Evolutionary conservation across 2,797 vertebrate species (phyloP).

Genomic region (Mus spretus): DNA sequence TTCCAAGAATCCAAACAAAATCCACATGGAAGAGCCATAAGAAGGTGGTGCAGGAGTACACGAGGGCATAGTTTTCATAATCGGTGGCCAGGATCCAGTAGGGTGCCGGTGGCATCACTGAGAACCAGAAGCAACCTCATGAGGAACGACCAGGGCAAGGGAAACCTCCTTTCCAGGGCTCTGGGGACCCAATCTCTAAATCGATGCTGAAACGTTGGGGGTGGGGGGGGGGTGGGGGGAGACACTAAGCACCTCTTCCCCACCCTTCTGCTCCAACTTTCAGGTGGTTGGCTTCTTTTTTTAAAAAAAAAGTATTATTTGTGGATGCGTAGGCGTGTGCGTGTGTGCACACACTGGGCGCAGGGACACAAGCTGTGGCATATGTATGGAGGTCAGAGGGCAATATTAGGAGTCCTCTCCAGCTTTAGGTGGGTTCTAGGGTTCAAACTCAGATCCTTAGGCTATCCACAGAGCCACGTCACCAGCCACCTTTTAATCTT

Average conservation of each 20-base stretch:
- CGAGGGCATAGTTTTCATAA: conserved; percentile 92
- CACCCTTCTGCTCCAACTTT: neutral
- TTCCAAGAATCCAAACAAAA: conserved; percentile 94
- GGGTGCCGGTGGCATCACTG: conserved; percentile 93
- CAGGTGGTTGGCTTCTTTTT: neutral
- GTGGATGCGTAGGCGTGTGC: rapidly evolving
- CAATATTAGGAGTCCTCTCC: neutral
- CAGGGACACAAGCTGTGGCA: neutral
- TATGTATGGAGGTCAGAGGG: neutral
- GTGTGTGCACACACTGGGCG: too few species aligned
- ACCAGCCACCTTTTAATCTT: neutral
- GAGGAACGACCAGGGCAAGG: conserved; percentile 21
- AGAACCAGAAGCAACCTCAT: conserved; percentile 9
- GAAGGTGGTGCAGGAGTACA: conserved; percentile 95
- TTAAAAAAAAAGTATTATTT: too few species aligned
- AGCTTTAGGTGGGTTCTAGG: neutral
- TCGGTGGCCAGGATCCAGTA: conserved; percentile 96
- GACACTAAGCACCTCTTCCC: neutral
- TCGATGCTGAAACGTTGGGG: neutral
- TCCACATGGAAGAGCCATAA: conserved; percentile 94
- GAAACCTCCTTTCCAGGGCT: neutral
- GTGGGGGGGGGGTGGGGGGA: neutral
- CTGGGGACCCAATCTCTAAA: neutral
- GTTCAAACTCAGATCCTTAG: neutral
- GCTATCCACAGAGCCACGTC: neutral